These are phyloP conservation scores for Oxyscelio sp. DNA, from an alignment of 2,888 invertebrate species.

Conservation along the genomic window DNA sequence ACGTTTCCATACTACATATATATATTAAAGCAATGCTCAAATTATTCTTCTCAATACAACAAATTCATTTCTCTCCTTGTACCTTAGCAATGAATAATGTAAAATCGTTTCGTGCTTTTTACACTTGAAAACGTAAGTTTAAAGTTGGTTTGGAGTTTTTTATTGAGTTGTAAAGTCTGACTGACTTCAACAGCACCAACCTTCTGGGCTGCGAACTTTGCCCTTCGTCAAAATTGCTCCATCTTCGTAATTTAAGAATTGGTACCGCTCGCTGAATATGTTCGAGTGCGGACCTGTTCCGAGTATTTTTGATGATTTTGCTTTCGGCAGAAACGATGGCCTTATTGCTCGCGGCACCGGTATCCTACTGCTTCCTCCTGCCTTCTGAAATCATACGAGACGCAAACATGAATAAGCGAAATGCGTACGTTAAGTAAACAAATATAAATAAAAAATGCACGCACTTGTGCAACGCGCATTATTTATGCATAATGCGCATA, in stretches of 20 bases:
- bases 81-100: too few species aligned
- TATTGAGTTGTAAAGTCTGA: too few species aligned
- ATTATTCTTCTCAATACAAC: too few species aligned
- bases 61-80: too few species aligned
- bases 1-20: too few species aligned
- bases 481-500: constrained; percentile 43
- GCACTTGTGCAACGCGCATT: constrained; percentile 29
- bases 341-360: constrained; percentile 70
- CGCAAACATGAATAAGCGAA: constrained; percentile 38
- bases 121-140: too few species aligned
- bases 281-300: constrained; percentile 59
- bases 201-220: constrained; percentile 62
- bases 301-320: constrained; percentile 60
- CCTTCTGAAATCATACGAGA: constrained; percentile 70
- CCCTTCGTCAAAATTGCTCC: constrained; percentile 55
- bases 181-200: constrained; percentile 30
- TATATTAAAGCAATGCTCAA: too few species aligned
- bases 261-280: constrained; percentile 59
- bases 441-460: constrained; percentile 10
- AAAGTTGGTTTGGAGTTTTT: too few species aligned
- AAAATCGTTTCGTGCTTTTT: too few species aligned
- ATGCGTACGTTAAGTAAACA: constrained; percentile 7
- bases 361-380: constrained; percentile 73
- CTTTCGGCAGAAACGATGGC: constrained; percentile 72
- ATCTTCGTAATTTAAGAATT: constrained; percentile 64